A percentile compares a stretch with the other conserved stretches of the same genome.
These are phyloP conservation scores for Molorchus minor DNA, from an alignment of 2,888 invertebrate species.

Conservation along the genomic window DNA sequence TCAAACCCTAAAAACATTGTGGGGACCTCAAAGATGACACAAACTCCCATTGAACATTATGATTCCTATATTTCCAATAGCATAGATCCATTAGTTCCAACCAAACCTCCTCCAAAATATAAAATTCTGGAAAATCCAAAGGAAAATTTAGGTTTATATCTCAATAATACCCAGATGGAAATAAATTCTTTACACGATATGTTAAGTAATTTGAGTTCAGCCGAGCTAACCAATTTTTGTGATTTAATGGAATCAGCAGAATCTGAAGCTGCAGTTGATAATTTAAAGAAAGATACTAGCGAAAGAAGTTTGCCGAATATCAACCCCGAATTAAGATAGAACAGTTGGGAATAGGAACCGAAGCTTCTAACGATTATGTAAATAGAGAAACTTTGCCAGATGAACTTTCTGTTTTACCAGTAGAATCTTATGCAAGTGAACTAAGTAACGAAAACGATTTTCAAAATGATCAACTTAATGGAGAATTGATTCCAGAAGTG, in stretches of 20 bases:
- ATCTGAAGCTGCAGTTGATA: not conserved
- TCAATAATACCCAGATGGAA: conserved; percentile 44
- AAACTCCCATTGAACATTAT: not conserved
- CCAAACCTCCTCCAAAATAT: conserved; percentile 9
- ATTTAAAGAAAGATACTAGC: not conserved
- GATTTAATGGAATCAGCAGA: conserved; percentile 33
- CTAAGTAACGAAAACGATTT: not conserved
- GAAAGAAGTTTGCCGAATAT: conserved; percentile 20
- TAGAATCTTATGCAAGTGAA: conserved; percentile 1
- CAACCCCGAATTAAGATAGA: not conserved
- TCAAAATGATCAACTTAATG: not conserved
- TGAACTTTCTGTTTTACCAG: not conserved
- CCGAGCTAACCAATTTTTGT: conserved; percentile 36
- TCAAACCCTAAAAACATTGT: not conserved
- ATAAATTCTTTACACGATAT: conserved; percentile 43
- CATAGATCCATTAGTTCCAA: not conserved
- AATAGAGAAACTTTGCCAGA: not conserved
- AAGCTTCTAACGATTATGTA: not conserved
- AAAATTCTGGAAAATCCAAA: conserved; percentile 35
- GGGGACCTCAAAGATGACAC: not conserved
- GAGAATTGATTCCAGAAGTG: not conserved
- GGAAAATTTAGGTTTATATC: conserved; percentile 38
- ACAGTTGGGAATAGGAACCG: not conserved
- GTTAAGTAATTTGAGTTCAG: conserved; percentile 40
- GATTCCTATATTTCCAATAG: not conserved